A percentile compares a stretch with the other conserved stretches of the same genome.
Conservation (phyloP, 2,888 invertebrate genomes). For the Drosophila nr. fundita region DNA sequence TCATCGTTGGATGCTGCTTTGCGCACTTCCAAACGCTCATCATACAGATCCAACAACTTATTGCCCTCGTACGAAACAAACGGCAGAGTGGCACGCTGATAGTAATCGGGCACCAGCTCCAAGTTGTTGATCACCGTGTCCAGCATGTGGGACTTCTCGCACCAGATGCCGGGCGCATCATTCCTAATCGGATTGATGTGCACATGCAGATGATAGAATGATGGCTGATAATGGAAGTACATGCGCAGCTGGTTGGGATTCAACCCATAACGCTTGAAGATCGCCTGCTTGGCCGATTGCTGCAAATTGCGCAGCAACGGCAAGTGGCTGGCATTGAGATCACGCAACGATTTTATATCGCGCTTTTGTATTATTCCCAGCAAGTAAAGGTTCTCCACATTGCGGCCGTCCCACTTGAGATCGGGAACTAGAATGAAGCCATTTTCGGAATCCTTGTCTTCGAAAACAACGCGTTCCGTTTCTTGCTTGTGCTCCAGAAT, state of each 20-base stretch:
- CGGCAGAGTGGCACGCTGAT: conserved; percentile 92
- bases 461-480: conserved; percentile 93
- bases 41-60: conserved; percentile 88
- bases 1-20: neutral
- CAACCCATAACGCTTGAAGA: conserved; percentile 91
- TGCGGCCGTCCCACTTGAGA: conserved; percentile 96
- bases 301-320: conserved; percentile 93
- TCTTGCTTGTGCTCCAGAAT: conserved; percentile 96
- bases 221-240: conserved; percentile 98
- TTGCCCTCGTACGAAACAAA: conserved; percentile 92
- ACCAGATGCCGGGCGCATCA: conserved; percentile 92
- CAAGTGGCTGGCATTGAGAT: conserved; percentile 91
- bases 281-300: conserved; percentile 90
- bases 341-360: conserved; percentile 93
- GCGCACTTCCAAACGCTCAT: conserved; percentile 70
- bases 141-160: conserved; percentile 94
- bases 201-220: conserved; percentile 98
- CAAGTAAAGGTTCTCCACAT: conserved; percentile 92
- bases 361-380: conserved; percentile 91
- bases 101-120: conserved; percentile 92
- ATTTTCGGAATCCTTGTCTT: conserved; percentile 89
- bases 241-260: conserved; percentile 90
- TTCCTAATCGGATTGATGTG: conserved; percentile 94
- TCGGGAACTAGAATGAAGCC: conserved; percentile 97
- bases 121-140: conserved; percentile 96